A percentile compares a stretch with the other conserved stretches of the same genome.
These are phyloP conservation scores for Camponotus vicinus DNA, from an alignment of 1,140 invertebrate genomes.

Conservation along the genomic window DNA sequence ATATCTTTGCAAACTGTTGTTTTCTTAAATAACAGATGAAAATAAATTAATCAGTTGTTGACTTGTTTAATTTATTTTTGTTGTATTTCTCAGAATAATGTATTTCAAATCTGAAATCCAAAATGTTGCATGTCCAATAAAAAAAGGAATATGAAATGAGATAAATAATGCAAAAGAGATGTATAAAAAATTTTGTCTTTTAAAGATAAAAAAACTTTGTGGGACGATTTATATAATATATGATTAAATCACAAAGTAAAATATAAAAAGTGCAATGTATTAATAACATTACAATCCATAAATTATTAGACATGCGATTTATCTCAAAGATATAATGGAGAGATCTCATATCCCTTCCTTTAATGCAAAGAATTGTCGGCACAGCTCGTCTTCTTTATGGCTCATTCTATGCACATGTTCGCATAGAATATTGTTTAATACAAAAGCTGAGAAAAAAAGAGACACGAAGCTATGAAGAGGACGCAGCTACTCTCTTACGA, in stretches of 20 bases:
- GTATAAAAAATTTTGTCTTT: not conserved
- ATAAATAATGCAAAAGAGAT: not conserved
- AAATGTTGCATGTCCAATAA: not conserved
- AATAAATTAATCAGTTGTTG: not conserved
- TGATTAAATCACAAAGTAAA: not conserved
- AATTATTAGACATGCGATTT: not conserved
- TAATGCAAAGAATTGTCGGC: not conserved
- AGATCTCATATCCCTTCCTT: not conserved
- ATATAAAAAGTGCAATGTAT: not conserved
- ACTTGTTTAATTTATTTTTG: not conserved
- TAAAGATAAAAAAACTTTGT: not conserved
- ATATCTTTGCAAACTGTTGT: not conserved
- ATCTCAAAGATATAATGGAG: not conserved
- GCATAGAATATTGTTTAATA: not conserved
- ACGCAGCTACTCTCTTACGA: not conserved
- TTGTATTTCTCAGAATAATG: not conserved
- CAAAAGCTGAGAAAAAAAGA: not conserved
- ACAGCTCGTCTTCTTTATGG: not conserved
- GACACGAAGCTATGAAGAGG: not conserved
- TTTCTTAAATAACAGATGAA: not conserved
- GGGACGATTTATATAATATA: not conserved
- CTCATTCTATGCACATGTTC: not conserved
- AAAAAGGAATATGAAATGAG: not conserved
- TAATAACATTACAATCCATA: not conserved
- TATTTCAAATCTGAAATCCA: not conserved